Percentiles rank a stretch among this genome's conserved stretches.
Conservation (phyloP, 2,113 vertebrate genomes). For the Macquaria australasica region DNA sequence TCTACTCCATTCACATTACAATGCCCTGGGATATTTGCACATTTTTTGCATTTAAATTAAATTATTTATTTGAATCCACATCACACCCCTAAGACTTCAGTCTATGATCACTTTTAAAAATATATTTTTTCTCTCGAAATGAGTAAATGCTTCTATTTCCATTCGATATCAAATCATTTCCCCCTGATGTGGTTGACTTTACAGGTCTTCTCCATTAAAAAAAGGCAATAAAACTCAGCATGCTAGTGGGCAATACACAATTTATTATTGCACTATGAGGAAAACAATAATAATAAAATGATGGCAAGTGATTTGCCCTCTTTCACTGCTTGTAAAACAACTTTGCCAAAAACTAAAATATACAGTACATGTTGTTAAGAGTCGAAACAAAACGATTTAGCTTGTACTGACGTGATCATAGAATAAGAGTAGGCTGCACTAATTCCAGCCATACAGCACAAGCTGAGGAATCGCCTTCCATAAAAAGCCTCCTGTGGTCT, state of each 20-base stretch:
- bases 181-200: conserved; percentile 41
- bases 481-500: conserved; percentile 67
- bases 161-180: conserved; percentile 17
- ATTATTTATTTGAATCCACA: conserved; percentile 51
- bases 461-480: conserved; percentile 47
- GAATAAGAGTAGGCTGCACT: conserved; percentile 24
- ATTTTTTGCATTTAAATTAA: conserved; percentile 58
- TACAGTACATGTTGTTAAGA: conserved; percentile 9
- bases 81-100: conserved; percentile 36
- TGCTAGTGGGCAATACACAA: conserved; percentile 35
- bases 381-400: conserved; percentile 10
- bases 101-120: conserved; percentile 39
- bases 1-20: conserved; percentile 51
- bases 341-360: conserved; percentile 24
- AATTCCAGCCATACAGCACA: conserved; percentile 39
- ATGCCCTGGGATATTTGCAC: conserved; percentile 55
- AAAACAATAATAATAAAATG: conserved; percentile 30
- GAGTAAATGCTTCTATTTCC: conserved; percentile 42
- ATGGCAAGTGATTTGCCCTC: conserved; percentile 21
- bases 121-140: conserved; percentile 26
- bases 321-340: conserved; percentile 19
- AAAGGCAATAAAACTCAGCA: conserved; percentile 47
- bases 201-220: conserved; percentile 26
- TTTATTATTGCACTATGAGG: conserved; percentile 42
- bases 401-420: conserved; percentile 15